A percentile compares a stretch with the other conserved stretches of the same genome.
These are phyloP conservation scores for Belonocnema kinseyi DNA, from an alignment of 1,140 invertebrate species.

Conservation along the genomic window DNA sequence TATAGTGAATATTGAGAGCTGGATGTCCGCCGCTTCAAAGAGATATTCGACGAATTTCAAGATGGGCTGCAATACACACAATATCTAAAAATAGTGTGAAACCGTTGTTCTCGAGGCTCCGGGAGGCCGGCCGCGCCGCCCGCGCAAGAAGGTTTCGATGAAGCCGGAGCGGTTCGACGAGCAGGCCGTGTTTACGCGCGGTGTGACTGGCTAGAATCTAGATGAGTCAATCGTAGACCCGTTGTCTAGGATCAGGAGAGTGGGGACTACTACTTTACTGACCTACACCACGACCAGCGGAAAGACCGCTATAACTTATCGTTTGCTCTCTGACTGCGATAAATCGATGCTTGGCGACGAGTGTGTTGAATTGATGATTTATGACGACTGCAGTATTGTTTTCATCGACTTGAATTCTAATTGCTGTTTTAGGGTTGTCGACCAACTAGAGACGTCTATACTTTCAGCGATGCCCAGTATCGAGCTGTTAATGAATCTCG, in stretches of 20 bases:
- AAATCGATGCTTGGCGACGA: slow-evolving; percentile 48
- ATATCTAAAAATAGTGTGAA: slow-evolving; percentile 46
- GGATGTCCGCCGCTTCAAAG: neutral
- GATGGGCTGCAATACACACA: neutral
- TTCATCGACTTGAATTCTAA: neutral
- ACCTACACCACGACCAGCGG: slow-evolving; percentile 69
- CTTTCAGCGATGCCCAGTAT: neutral
- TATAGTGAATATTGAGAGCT: neutral
- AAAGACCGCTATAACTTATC: slow-evolving; percentile 46
- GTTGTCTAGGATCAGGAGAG: slow-evolving; percentile 69
- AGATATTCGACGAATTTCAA: slow-evolving; percentile 28
- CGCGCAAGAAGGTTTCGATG: slow-evolving; percentile 18
- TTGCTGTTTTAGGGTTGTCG: neutral
- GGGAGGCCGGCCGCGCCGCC: slow-evolving; percentile 43
- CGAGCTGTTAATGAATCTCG: neutral
- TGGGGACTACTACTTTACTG: slow-evolving; percentile 67
- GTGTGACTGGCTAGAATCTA: slow-evolving; percentile 69
- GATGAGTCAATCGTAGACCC: slow-evolving; percentile 74
- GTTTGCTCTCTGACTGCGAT: slow-evolving; percentile 38
- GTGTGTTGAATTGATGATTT: neutral
- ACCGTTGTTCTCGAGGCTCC: slow-evolving; percentile 43
- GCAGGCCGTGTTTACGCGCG: slow-evolving; percentile 39
- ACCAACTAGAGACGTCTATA: slow-evolving; percentile 1
- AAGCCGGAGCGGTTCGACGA: slow-evolving; percentile 47
- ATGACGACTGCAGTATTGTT: neutral